These are phyloP conservation scores for Watsonalla binaria DNA, from an alignment of 2,888 invertebrate species.

Conservation along the genomic window DNA sequence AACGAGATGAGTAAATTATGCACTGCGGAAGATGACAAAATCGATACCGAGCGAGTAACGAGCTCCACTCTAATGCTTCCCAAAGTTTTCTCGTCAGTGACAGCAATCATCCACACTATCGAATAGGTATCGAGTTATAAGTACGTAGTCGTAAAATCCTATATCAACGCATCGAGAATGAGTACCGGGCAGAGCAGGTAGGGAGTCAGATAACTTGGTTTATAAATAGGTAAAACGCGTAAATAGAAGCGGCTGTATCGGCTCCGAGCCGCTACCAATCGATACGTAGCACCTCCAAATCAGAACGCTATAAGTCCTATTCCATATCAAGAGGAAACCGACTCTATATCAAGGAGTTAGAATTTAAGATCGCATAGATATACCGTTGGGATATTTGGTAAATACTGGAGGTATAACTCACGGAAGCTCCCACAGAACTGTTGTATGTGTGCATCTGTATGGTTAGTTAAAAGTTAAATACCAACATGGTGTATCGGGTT, in stretches of 20 bases:
- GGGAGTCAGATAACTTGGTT: conserved; percentile 59
- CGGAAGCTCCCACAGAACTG: conserved; percentile 41
- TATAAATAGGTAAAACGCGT: conserved; percentile 78
- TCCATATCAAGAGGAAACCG: conserved; percentile 21
- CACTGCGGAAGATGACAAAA: conserved; percentile 12
- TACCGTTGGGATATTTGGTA: conserved; percentile 30
- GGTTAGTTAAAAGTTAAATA: conserved; percentile 72
- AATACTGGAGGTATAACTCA: conserved; percentile 31
- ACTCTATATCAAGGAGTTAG: conserved; percentile 16
- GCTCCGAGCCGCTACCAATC: conserved; percentile 68
- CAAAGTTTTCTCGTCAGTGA: conserved; percentile 15
- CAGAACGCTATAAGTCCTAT: conserved; percentile 34
- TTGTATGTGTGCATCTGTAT: conserved; percentile 46
- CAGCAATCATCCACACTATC: not conserved
- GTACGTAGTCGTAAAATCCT: not conserved
- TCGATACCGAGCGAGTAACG: conserved; percentile 1
- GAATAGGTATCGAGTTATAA: not conserved
- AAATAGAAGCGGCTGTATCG: conserved; percentile 75
- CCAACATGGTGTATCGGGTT: conserved; percentile 52
- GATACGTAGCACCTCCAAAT: conserved; percentile 46
- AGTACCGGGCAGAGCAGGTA: conserved; percentile 56
- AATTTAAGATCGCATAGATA: conserved; percentile 16
- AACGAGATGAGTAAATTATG: not conserved
- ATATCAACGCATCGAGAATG: conserved; percentile 20
- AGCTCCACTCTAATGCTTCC: conserved; percentile 8